Percentiles rank a stretch among this genome's conserved stretches.
These are phyloP conservation scores for Ptilodon capucinus DNA, from an alignment of 2,888 invertebrate genomes.

Conservation along the genomic window DNA sequence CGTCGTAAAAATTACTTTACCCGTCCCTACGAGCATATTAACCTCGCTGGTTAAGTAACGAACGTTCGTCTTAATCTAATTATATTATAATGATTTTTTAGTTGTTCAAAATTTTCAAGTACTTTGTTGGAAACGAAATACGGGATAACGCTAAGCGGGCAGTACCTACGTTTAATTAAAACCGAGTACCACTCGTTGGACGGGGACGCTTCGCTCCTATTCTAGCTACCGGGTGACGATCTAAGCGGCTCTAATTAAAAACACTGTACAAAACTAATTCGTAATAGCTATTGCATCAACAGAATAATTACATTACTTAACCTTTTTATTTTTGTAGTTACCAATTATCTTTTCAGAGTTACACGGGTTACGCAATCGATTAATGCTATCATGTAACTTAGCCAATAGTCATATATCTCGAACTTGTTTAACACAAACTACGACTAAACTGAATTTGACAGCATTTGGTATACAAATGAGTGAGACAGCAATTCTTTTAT, in stretches of 20 bases:
- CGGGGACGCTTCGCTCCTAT: constrained; percentile 31
- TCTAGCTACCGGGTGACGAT: constrained; percentile 36
- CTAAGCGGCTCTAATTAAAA: constrained; percentile 69
- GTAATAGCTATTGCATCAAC: constrained; percentile 47
- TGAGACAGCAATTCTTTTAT: too few species aligned
- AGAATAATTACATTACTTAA: constrained; percentile 44
- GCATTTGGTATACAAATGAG: too few species aligned
- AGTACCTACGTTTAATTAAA: constrained; percentile 73
- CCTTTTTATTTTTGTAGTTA: too few species aligned
- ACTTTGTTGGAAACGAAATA: constrained; percentile 36
- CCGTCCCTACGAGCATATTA: constrained; percentile 36
- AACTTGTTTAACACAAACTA: too few species aligned
- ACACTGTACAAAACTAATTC: constrained; percentile 66
- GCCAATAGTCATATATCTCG: too few species aligned
- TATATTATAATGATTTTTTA: constrained; percentile 35
- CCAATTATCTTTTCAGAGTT: too few species aligned
- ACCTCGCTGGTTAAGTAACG: constrained; percentile 37
- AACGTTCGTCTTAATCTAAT: constrained; percentile 27
- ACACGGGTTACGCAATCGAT: too few species aligned
- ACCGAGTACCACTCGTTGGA: constrained; percentile 48
- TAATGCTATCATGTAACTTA: too few species aligned
- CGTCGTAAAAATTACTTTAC: constrained; percentile 72
- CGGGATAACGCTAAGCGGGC: constrained; percentile 35
- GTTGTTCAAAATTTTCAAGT: constrained; percentile 33
- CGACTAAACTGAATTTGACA: too few species aligned